A percentile compares a stretch with the other conserved stretches of the same genome.
Evolutionary conservation across 2,888 invertebrate species (phyloP).

Genomic region (Priocnemis perturbator): DNA sequence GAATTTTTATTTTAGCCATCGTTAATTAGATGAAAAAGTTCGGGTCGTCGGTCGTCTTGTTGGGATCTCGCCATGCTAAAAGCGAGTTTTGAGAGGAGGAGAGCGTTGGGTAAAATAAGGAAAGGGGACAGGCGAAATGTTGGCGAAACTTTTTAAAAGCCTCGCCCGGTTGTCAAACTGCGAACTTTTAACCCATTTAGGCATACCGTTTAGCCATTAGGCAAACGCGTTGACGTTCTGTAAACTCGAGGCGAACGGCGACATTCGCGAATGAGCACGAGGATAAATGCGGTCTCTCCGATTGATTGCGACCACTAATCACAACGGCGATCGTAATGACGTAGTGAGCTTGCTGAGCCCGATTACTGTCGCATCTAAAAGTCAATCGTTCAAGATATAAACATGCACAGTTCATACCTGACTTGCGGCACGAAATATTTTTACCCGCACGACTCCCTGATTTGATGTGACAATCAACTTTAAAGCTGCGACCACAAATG

Average conservation of each 20-base stretch:
- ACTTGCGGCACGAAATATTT: no score
- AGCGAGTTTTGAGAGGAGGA: not conserved
- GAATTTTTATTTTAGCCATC: not conserved
- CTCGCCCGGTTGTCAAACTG: not conserved
- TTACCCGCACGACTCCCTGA: no score
- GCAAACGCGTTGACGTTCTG: not conserved
- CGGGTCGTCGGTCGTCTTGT: not conserved
- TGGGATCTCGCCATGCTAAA: not conserved
- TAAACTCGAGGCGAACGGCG: not conserved
- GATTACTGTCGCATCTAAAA: no score
- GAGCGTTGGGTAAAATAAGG: not conserved
- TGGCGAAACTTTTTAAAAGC: conserved; percentile 4
- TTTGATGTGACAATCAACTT: no score
- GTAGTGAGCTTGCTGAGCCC: no score
- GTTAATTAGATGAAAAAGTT: conserved; percentile 19
- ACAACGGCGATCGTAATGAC: no score
- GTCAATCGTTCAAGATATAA: no score
- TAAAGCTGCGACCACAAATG: no score
- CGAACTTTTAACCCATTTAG: conserved; percentile 13
- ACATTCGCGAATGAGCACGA: no score
- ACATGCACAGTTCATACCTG: no score
- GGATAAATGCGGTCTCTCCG: no score
- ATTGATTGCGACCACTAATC: no score
- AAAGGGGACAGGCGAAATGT: not conserved
- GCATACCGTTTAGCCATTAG: conserved; percentile 6